Base-by-base conservation (phyloP, 2,888 invertebrate species). In the Agrenia bidenticulata region DNA sequence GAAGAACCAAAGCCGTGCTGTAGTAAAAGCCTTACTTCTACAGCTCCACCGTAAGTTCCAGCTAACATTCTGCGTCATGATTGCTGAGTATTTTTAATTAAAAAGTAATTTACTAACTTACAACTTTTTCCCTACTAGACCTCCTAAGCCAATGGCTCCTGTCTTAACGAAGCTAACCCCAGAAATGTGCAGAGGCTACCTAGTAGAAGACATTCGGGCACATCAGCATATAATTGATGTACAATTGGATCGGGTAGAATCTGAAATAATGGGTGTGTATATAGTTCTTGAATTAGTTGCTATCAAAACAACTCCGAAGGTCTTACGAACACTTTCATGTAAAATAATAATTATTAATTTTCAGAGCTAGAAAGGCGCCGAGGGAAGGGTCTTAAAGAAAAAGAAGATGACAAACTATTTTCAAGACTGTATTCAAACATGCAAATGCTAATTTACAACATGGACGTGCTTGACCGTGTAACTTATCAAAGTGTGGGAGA, bases 201-300 rank as follows among this genome's bases (percentile, higher is more conserved):
- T 94, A 57, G 81, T 92, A 72, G 87, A 88, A 26, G 91, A 92
- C 78, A 85, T 93, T 61, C 85, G 87, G 76, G 86, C 89, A 72
- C 87, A 88, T 77, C 90, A 92, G 79, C 83, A 85, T 66, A 82
- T 88, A 64, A 83, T 92, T 37, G 87, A 90, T 78, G 85, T 87
- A 1, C 80, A 89, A 45, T 83, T 93, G 51, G 86, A 87, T 74
- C 85, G 86, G 57, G 86, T 92, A 59, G 91, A 91, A 80, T 85
- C 86, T 11, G 88, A 90, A 79, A 85, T 92, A 67, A 85, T 86
- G 73, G 87, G 89, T 84, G 78, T 80, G 77, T 9, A 17, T 51
- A 32, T 23, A n/a, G n/a, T n/a, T n/a, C n/a, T n/a, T n/a, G n/a
- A n/a, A n/a, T n/a, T n/a, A 26, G 13, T 45, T 57, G 4, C 41